phyloP scores from a whole-genome alignment of 2,888 invertebrate genomes.

The Caenorhabditis auriculariae region DNA sequence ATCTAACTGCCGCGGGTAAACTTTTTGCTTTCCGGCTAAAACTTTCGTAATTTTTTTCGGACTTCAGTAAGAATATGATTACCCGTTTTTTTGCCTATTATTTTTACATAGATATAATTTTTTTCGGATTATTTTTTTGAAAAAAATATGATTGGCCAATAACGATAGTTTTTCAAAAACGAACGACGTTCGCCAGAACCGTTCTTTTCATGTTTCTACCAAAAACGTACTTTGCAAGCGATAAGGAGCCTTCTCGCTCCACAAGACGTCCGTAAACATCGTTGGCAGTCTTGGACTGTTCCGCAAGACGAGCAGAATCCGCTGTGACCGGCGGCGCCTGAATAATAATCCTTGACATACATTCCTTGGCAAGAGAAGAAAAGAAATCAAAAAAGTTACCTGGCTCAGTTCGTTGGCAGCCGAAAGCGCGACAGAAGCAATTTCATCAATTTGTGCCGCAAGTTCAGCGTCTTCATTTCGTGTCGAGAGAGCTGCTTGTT shows the following conservation, averaged over 20 bases:
- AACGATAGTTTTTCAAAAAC: too few species aligned
- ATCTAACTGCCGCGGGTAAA: too few species aligned
- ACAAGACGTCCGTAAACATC: conserved; percentile 85
- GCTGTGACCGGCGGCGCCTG: conserved; percentile 75
- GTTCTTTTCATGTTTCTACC: background rate
- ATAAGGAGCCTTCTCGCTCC: conserved; percentile 88
- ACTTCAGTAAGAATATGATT: too few species aligned
- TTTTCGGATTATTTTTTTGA: background rate
- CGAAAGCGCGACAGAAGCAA: conserved; percentile 15
- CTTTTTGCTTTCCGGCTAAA: too few species aligned
- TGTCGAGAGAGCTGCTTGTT: conserved; percentile 32
- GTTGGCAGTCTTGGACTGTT: conserved; percentile 70
- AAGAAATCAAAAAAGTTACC: background rate
- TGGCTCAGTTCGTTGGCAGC: conserved; percentile 31
- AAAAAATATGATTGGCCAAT: too few species aligned
- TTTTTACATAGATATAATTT: background rate
- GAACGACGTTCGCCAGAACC: background rate
- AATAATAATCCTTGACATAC: too few species aligned
- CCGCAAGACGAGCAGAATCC: conserved; percentile 78
- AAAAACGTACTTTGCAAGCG: conserved; percentile 63
- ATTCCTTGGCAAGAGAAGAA: conserved; percentile 4
- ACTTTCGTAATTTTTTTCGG: too few species aligned
- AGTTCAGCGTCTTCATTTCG: conserved; percentile 34
- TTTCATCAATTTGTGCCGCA: conserved; percentile 34
- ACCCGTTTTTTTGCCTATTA: too few species aligned